Conservation (phyloP, 2,888 invertebrate genomes). For the Phaonia tiefii region DNA sequence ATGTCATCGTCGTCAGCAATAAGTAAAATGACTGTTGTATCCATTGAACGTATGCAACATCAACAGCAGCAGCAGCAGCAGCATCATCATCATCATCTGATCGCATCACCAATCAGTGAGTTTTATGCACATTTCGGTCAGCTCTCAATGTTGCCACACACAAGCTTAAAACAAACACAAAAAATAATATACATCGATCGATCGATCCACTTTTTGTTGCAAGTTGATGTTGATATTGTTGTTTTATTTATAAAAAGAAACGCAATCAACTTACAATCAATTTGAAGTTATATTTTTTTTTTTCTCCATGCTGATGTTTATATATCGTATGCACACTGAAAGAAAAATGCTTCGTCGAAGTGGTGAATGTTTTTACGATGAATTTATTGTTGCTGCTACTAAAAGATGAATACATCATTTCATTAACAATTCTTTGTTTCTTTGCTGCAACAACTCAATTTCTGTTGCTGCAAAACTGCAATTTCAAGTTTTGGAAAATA, state of each 20-base stretch:
- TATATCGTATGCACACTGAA: too few species aligned
- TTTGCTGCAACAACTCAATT: too few species aligned
- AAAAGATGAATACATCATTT: too few species aligned
- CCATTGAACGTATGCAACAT: constrained; percentile 32
- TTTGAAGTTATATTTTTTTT: constrained; percentile 61
- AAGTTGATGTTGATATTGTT: constrained; percentile 39
- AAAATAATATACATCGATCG: constrained; percentile 32
- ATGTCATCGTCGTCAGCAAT: constrained; percentile 64
- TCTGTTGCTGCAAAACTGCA: too few species aligned
- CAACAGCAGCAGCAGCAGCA: too few species aligned
- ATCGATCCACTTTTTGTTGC: constrained; percentile 63
- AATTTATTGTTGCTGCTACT: too few species aligned
- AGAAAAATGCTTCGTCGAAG: too few species aligned
- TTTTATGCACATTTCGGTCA: constrained; percentile 53
- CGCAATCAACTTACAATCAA: constrained; percentile 67
- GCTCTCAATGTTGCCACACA: constrained; percentile 43
- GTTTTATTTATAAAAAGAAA: constrained; percentile 52
- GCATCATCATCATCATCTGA: constrained; percentile 32
- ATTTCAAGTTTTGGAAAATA: too few species aligned
- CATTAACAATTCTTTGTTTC: too few species aligned
- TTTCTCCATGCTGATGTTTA: constrained; percentile 17
- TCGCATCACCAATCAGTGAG: constrained; percentile 66
- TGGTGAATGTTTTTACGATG: too few species aligned
- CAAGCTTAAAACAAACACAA: constrained; percentile 12
- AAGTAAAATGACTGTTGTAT: constrained; percentile 58